These are phyloP conservation scores for Orthonevra nobilis DNA, from an alignment of 2,888 invertebrate genomes.

Conservation along the genomic window DNA sequence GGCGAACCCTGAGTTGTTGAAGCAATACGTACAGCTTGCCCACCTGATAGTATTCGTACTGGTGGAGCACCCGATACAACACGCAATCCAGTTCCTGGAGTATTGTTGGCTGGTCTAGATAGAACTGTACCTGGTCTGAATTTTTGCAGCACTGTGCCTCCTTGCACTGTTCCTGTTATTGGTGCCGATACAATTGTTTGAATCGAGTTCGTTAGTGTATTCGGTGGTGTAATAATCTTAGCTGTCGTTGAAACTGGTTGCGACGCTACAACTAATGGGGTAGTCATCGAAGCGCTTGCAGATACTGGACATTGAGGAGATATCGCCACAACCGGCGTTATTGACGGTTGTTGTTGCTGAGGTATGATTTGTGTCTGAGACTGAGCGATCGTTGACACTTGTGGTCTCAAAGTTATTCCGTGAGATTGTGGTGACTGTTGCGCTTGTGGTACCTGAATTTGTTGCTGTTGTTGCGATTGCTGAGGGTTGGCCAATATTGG, in stretches of 20 bases:
- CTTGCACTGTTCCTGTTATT: constrained; percentile 49
- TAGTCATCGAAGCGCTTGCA: constrained; percentile 42
- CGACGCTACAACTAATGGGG: constrained; percentile 54
- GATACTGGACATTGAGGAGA: constrained; percentile 55
- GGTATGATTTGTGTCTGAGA: constrained; percentile 60
- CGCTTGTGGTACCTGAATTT: constrained; percentile 36
- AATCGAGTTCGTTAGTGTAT: constrained; percentile 56
- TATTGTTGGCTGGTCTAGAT: constrained; percentile 70
- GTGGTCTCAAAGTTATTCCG: constrained; percentile 35
- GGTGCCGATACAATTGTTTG: constrained; percentile 55
- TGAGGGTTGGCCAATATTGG: constrained; percentile 46
- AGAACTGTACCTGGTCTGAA: constrained; percentile 74
- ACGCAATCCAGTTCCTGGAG: constrained; percentile 60
- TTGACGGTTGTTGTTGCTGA: constrained; percentile 75
- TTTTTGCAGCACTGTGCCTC: constrained; percentile 75
- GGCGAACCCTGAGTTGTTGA: constrained; percentile 75
- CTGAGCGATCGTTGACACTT: constrained; percentile 49
- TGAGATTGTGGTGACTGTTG: constrained; percentile 47
- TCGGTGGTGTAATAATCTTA: constrained; percentile 52
- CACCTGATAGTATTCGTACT: constrained; percentile 79
- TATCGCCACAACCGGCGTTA: constrained; percentile 51
- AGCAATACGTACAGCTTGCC: constrained; percentile 77
- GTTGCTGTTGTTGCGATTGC: constrained; percentile 37
- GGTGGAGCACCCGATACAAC: constrained; percentile 74
- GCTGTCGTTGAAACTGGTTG: constrained; percentile 53